Conservation (phyloP, 2,888 invertebrate genomes). For the Eupithecia abbreviata region DNA sequence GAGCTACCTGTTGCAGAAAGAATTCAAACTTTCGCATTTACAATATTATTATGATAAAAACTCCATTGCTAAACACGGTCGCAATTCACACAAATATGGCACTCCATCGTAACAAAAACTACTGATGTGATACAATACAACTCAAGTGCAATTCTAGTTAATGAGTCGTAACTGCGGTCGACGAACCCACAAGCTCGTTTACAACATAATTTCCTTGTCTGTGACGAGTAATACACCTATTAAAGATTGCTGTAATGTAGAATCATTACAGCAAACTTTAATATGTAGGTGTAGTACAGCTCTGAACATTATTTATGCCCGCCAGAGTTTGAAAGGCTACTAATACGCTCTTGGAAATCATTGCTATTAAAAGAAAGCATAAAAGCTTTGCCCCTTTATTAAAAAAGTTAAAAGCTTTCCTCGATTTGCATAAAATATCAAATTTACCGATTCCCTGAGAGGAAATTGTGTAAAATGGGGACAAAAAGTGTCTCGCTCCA, state of each 20-base stretch:
- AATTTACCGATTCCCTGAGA: conserved; percentile 19
- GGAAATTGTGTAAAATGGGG: conserved; percentile 21
- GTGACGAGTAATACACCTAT: not conserved
- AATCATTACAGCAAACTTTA: too few relatives aligned
- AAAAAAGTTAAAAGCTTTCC: conserved; percentile 15
- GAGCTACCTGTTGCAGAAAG: too few relatives aligned
- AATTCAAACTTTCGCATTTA: too few relatives aligned
- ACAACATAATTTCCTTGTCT: conserved; percentile 3
- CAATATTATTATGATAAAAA: too few relatives aligned
- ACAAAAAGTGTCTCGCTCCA: conserved; percentile 30
- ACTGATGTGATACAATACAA: not conserved
- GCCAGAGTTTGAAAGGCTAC: not conserved
- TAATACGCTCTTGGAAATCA: not conserved
- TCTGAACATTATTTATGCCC: not conserved
- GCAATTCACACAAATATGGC: not conserved
- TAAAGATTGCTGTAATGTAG: not conserved
- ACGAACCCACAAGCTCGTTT: conserved; percentile 9
- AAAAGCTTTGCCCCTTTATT: conserved; percentile 7
- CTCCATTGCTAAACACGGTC: not conserved
- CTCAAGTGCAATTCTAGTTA: not conserved
- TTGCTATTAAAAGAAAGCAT: conserved; percentile 10
- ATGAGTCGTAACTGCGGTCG: conserved; percentile 9
- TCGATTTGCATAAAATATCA: conserved; percentile 25
- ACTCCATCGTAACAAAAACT: not conserved
- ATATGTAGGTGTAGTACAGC: too few relatives aligned